These are phyloP conservation scores for Gyps fulvus DNA, from an alignment of 2,113 vertebrate species.

Conservation along the genomic window DNA sequence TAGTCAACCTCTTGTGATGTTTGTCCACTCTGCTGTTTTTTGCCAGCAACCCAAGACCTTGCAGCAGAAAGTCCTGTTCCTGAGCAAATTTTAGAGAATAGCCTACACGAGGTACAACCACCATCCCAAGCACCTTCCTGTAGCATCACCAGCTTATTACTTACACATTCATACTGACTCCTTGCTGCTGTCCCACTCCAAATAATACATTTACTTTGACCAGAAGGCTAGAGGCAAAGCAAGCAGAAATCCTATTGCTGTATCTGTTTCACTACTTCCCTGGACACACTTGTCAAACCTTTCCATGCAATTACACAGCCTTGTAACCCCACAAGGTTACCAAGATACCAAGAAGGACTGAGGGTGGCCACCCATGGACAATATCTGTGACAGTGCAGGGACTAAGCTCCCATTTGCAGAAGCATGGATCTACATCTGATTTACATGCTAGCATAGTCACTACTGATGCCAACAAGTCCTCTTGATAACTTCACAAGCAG, in stretches of 20 bases:
- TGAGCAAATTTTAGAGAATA: background rate
- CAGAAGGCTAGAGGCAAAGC: background rate
- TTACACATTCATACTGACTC: background rate
- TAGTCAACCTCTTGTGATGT: background rate
- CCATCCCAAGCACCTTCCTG: background rate
- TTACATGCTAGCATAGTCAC: background rate
- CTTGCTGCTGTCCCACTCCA: background rate
- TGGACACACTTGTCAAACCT: background rate
- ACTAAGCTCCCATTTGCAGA: background rate
- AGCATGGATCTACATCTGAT: background rate
- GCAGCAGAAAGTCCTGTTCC: background rate
- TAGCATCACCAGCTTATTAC: background rate
- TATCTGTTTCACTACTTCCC: background rate
- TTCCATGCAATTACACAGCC: background rate
- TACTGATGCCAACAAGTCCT: background rate
- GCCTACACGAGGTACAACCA: background rate
- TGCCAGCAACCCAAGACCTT: background rate
- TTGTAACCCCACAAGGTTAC: background rate
- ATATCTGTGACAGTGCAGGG: background rate
- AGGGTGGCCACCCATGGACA: fast-evolving
- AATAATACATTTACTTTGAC: background rate
- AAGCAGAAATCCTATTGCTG: background rate
- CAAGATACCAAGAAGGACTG: background rate
- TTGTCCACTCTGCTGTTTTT: background rate
- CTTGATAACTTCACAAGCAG: background rate